These are phyloP conservation scores for Kryptolebias ocellatus DNA, from an alignment of 2,797 vertebrate genomes.

Conservation along the genomic window DNA sequence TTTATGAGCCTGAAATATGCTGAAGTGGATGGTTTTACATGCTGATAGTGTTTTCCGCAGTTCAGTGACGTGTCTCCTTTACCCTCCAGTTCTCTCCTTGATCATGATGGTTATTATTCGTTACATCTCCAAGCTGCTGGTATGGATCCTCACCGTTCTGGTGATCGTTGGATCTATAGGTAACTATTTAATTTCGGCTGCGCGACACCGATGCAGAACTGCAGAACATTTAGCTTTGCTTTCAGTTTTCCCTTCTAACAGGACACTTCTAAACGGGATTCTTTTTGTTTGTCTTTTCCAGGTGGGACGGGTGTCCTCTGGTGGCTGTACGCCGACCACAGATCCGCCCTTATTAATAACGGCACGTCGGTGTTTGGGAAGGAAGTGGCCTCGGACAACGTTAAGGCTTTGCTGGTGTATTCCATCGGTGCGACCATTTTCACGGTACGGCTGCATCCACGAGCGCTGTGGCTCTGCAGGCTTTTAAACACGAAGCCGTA, in stretches of 20 bases:
- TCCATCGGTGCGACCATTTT: slow-evolving; percentile 92
- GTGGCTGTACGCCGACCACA: slow-evolving; percentile 94
- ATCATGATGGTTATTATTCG: slow-evolving; percentile 97
- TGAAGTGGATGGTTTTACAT: not conserved
- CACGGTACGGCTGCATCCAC: slow-evolving; percentile 80
- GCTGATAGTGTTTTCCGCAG: slow-evolving; percentile 3
- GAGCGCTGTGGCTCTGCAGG: too few relatives aligned
- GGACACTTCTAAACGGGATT: not conserved
- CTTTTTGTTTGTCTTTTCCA: slow-evolving; percentile 48
- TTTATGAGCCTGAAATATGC: too few relatives aligned
- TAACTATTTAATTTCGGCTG: slow-evolving; percentile 63
- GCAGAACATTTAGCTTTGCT: not conserved
- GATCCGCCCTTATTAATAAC: slow-evolving; percentile 69
- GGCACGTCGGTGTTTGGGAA: slow-evolving; percentile 78
- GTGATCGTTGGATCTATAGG: slow-evolving; percentile 92
- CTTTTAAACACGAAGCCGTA: too few relatives aligned
- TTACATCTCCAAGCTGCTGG: slow-evolving; percentile 93
- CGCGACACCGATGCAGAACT: not conserved
- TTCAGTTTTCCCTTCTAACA: not conserved
- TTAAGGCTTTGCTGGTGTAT: slow-evolving; percentile 91
- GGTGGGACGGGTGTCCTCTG: slow-evolving; percentile 92
- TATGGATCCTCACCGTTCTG: slow-evolving; percentile 93
- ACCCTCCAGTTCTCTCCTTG: slow-evolving; percentile 90
- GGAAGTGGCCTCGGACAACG: slow-evolving; percentile 90
- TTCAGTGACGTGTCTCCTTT: not conserved